Percentiles rank a stretch among this genome's conserved stretches.
phyloP scores from a whole-genome alignment of 1,140 invertebrate genomes.

The Lepidotrigona ventralis region DNA sequence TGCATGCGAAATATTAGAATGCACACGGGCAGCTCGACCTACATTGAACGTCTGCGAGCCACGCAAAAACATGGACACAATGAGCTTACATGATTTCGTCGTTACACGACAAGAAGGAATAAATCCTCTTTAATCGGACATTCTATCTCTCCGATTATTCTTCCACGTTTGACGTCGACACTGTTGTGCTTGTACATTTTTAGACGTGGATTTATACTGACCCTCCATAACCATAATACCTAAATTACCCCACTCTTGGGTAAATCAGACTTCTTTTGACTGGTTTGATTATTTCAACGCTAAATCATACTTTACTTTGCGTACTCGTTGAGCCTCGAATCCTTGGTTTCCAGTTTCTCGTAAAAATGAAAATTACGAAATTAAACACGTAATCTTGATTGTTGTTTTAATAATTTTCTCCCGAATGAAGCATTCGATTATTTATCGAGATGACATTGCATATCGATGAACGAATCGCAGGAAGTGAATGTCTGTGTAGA shows the following conservation, averaged over 20 bases:
- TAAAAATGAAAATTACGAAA: background rate
- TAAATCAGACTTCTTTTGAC: no score
- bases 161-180: background rate
- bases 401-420: background rate
- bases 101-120: background rate
- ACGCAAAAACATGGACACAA: background rate
- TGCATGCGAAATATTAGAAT: slow-evolving; percentile 31
- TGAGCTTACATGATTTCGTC: background rate
- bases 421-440: background rate
- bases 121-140: background rate
- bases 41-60: background rate
- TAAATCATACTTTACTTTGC: no score
- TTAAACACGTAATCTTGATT: background rate
- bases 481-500: no score
- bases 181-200: background rate
- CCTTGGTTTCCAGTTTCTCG: no score
- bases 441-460: background rate
- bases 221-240: no score
- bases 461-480: background rate
- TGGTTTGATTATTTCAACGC: no score
- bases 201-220: background rate
- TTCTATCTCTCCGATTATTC: background rate
- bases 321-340: no score
- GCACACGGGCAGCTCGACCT: background rate
- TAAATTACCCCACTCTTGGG: no score